A percentile compares a stretch with the other conserved stretches of the same genome.
phyloP scores from a whole-genome alignment of 2,888 invertebrate genomes.

The Eupeodes latifasciatus region DNA sequence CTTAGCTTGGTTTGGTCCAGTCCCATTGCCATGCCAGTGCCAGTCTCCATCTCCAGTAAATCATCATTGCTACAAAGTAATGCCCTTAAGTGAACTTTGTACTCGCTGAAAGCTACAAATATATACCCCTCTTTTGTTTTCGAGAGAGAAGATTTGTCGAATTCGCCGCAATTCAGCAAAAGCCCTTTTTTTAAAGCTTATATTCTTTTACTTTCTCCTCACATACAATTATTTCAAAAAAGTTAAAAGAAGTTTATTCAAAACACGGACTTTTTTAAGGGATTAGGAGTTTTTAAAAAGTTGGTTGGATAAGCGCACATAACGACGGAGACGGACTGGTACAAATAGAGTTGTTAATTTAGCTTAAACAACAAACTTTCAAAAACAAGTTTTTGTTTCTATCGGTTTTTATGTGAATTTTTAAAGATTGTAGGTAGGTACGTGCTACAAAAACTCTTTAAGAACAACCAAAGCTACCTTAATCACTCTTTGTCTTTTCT shows the following conservation, averaged over 20 bases:
- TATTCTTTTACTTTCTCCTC: not conserved
- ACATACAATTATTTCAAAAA: not conserved
- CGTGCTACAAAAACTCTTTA: not conserved
- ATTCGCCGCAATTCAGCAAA: conserved; percentile 68
- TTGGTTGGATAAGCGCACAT: not conserved
- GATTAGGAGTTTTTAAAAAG: conserved; percentile 12
- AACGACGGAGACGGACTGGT: not conserved
- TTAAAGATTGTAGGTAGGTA: not conserved
- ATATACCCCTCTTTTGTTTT: not conserved
- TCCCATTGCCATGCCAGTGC: too few relatives aligned
- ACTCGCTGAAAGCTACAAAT: not conserved
- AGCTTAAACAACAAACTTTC: not conserved
- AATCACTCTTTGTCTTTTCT: not conserved
- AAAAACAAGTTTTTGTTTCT: not conserved
- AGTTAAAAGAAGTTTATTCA: not conserved
- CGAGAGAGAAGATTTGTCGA: not conserved
- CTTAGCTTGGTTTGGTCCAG: not conserved
- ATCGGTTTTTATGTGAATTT: not conserved
- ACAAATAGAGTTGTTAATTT: conserved; percentile 6
- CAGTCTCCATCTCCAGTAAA: not conserved
- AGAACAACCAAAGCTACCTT: not conserved
- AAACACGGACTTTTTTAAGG: conserved; percentile 12
- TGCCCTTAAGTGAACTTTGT: not conserved
- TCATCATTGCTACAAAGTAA: not conserved
- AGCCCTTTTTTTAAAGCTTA: conserved; percentile 3